Conservation (phyloP, 2,888 invertebrate genomes). For the Onchidella celtica region DNA sequence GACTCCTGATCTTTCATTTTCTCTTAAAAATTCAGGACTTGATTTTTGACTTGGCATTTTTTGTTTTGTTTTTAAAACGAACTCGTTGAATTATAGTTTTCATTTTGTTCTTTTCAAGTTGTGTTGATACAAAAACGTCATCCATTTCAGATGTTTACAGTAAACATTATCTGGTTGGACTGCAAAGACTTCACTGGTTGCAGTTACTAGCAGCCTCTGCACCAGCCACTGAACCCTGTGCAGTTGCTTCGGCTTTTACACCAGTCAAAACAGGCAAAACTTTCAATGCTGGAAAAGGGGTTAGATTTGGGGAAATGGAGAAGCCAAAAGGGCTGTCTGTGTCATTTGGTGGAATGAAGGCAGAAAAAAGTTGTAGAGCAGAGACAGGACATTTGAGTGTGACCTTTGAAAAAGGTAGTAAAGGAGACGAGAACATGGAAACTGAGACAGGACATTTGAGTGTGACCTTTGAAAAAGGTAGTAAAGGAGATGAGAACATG, state of each 20-base stretch:
- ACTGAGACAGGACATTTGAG: conserved; percentile 4
- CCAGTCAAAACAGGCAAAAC: conserved; percentile 17
- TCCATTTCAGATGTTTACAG: conserved; percentile 36
- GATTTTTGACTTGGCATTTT: too few species aligned
- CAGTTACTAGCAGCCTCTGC: conserved; percentile 32
- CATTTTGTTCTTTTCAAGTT: too few species aligned
- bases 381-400: conserved; percentile 39
- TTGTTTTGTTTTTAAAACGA: too few species aligned
- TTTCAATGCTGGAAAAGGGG: neutral
- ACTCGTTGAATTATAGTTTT: too few species aligned
- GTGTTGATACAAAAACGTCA: too few species aligned
- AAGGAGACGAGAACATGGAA: conserved; percentile 38
- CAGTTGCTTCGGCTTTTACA: conserved; percentile 34
- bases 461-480: conserved; percentile 49
- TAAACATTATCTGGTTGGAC: conserved; percentile 30
- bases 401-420: conserved; percentile 47
- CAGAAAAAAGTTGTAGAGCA: neutral
- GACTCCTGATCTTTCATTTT: too few species aligned
- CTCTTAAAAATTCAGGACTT: too few species aligned
- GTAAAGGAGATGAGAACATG: conserved; percentile 37
- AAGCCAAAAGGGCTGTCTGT: neutral
- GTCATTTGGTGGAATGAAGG: conserved; percentile 4
- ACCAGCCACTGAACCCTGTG: conserved; percentile 13
- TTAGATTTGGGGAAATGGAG: conserved; percentile 5
- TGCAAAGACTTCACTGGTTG: conserved; percentile 32